phyloP scores from a whole-genome alignment of 92 coral and sea anemone species.

The Hydrozoanthus gracilis region DNA sequence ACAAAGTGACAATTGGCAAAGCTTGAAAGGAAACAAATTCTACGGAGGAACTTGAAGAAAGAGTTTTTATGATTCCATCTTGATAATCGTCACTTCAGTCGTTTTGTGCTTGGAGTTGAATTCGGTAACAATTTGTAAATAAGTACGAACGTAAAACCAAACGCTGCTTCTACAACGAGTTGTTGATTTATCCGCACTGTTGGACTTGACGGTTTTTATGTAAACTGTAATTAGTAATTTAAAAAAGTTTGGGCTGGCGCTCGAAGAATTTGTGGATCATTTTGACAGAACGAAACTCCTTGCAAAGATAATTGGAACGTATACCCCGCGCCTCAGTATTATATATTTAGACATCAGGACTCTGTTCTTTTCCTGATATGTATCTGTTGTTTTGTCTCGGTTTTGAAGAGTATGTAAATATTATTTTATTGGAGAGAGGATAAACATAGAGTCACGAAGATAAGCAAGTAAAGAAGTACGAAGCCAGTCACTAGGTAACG shows the following conservation, averaged over 20 bases:
- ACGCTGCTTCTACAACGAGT: not conserved
- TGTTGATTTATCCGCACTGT: not conserved
- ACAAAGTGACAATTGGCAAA: too few species aligned
- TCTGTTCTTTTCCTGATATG: constrained; percentile 8
- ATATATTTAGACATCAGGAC: not conserved
- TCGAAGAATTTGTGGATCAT: not conserved
- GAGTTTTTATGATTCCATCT: not conserved
- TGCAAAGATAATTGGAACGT: constrained; percentile 7
- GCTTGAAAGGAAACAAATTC: not conserved
- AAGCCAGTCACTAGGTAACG: not conserved
- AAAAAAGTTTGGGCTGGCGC: not conserved
- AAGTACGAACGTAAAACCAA: not conserved
- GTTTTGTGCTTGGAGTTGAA: not conserved
- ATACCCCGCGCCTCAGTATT: not conserved
- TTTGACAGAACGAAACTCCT: not conserved
- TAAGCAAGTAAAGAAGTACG: not conserved
- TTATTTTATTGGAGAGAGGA: not conserved
- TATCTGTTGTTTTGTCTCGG: not conserved
- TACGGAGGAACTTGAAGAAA: not conserved
- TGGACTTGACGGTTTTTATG: not conserved
- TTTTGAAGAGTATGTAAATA: not conserved
- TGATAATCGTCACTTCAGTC: not conserved
- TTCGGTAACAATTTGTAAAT: constrained; percentile 10
- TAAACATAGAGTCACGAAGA: not conserved
- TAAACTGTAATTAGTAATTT: not conserved